Conservation (phyloP, 2,113 vertebrate genomes). For the Lepidothrix coronata region DNA sequence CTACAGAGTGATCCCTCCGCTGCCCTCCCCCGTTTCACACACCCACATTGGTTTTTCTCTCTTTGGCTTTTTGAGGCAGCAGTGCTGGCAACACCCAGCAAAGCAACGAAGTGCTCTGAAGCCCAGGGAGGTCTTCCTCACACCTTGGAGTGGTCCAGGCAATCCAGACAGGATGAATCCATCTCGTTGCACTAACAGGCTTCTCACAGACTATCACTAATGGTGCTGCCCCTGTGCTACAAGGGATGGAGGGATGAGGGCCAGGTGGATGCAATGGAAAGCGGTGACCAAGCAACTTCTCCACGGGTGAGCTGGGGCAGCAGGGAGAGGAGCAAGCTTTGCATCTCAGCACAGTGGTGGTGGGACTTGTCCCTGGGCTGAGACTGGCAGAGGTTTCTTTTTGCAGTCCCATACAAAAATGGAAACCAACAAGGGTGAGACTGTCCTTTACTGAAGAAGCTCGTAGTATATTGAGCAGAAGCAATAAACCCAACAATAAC, state of each 20-base stretch:
- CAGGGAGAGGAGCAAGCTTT: slow-evolving; percentile 19
- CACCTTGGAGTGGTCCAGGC: not conserved
- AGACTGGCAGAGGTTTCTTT: slow-evolving; percentile 15
- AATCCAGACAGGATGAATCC: not conserved
- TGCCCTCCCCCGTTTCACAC: not conserved
- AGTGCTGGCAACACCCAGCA: not conserved
- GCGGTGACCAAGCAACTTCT: slow-evolving; percentile 43
- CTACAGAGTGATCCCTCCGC: slow-evolving; percentile 27
- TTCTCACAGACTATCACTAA: not conserved
- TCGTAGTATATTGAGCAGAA: slow-evolving; percentile 74
- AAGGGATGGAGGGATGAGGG: not conserved
- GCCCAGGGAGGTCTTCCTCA: not conserved
- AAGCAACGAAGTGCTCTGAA: not conserved
- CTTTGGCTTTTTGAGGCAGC: slow-evolving; percentile 28
- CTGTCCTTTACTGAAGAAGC: slow-evolving; percentile 70
- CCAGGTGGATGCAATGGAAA: not conserved
- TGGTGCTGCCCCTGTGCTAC: not conserved
- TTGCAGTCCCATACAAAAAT: slow-evolving; percentile 32
- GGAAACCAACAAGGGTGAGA: slow-evolving; percentile 51
- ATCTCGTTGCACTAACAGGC: not conserved
- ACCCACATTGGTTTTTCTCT: not conserved
- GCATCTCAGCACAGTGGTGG: not conserved
- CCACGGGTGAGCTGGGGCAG: slow-evolving; percentile 2
- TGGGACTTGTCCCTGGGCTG: not conserved
- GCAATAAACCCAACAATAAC: slow-evolving; percentile 67